Conservation (phyloP, 2,797 vertebrate species). For the Hypotaenidia philippensis region DNA sequence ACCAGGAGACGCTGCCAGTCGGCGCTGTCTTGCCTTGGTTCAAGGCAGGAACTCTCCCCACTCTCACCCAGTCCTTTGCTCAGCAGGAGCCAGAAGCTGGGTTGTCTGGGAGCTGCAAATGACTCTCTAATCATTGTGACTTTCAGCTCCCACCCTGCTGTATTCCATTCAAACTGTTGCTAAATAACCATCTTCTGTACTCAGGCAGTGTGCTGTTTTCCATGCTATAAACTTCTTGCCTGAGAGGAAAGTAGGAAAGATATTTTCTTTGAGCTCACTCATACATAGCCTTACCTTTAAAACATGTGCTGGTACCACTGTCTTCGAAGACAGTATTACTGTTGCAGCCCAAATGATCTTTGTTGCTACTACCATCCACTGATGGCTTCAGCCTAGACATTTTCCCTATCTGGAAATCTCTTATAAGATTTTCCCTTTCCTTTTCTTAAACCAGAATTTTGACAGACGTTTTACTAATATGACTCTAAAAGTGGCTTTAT, state of each 20-base stretch:
- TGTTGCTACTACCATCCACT: not conserved
- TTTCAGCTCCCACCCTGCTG: constrained; percentile 9
- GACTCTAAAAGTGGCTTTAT: not conserved
- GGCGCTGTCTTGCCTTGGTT: not conserved
- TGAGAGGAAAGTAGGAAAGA: not conserved
- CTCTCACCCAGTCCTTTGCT: not conserved
- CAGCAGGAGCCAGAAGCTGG: not conserved
- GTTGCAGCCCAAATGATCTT: not conserved
- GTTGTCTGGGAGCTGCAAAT: not conserved
- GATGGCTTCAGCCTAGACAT: not conserved
- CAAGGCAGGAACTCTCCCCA: not conserved
- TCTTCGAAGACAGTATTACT: not conserved
- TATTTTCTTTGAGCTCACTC: not conserved
- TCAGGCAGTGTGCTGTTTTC: not conserved
- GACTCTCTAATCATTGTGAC: not conserved
- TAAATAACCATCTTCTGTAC: not conserved
- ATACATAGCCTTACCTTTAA: not conserved
- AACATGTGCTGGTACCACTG: not conserved
- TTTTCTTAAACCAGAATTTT: not conserved
- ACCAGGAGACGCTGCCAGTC: not conserved
- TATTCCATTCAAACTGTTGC: not conserved
- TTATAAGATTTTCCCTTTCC: not conserved
- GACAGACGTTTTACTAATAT: not conserved
- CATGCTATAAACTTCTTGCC: not conserved
- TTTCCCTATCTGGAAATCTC: not conserved